Evolutionary conservation across 2,113 vertebrate genomes (phyloP).

Genomic region (Microtus oregoni): DNA sequence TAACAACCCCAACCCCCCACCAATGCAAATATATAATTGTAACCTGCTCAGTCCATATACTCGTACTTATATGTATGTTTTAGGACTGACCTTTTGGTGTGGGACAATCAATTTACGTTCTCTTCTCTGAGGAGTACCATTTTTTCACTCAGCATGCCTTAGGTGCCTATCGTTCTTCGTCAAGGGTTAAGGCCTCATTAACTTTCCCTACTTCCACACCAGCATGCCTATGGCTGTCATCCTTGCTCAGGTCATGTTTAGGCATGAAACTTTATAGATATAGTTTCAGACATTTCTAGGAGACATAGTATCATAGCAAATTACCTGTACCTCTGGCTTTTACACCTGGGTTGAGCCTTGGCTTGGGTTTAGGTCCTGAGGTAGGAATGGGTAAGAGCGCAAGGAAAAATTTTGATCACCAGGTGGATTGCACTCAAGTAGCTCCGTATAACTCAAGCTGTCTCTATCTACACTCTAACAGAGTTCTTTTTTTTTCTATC

Average conservation of each 20-base stretch:
- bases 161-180: neutral
- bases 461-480: neutral
- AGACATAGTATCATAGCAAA: neutral
- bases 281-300: neutral
- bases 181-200: neutral
- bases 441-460: neutral
- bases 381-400: neutral
- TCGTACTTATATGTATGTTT: neutral
- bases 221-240: neutral
- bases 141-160: neutral
- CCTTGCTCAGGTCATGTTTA: neutral
- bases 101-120: neutral
- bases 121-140: neutral
- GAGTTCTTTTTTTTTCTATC: too few relatives aligned
- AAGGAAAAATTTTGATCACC: neutral
- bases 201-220: neutral
- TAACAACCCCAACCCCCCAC: fast-evolving
- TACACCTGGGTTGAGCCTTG: neutral
- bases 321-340: neutral
- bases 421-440: neutral
- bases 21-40: neutral
- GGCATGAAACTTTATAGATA: neutral
- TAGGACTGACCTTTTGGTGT: neutral
- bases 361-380: neutral
- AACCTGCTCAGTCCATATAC: neutral